phyloP scores from a whole-genome alignment of 2,888 invertebrate genomes.

The Drosophila diplacantha region DNA sequence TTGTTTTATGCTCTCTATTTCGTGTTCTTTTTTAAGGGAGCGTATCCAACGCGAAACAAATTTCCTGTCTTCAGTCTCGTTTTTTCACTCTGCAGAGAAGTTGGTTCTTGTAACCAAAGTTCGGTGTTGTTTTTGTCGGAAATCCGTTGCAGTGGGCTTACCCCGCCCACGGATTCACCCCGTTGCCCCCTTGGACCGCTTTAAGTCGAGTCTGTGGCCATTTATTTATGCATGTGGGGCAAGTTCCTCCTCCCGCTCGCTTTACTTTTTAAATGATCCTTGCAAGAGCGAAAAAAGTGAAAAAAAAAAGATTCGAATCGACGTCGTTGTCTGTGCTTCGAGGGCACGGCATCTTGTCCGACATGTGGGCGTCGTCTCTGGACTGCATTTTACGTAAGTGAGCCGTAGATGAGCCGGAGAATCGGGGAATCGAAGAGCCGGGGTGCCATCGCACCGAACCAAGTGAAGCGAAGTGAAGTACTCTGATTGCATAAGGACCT shows the following conservation, averaged over 20 bases:
- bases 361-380: slow-evolving; percentile 30
- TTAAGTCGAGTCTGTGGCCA: slow-evolving; percentile 50
- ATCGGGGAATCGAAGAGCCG: slow-evolving; percentile 1
- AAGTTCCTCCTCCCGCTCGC: slow-evolving; percentile 39
- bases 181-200: slow-evolving; percentile 27
- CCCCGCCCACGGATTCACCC: slow-evolving; percentile 13
- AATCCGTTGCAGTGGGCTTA: slow-evolving; percentile 33
- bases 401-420: slow-evolving; percentile 21
- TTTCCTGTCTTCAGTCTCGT: slow-evolving; percentile 53
- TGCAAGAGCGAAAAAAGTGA: slow-evolving; percentile 15
- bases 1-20: slow-evolving; percentile 31
- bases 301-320: slow-evolving; percentile 17
- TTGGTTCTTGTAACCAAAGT: slow-evolving; percentile 25
- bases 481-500: slow-evolving; percentile 56
- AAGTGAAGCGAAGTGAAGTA: slow-evolving; percentile 45
- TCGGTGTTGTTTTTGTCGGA: slow-evolving; percentile 32
- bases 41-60: slow-evolving; percentile 50
- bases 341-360: slow-evolving; percentile 19
- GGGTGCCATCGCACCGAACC: slow-evolving; percentile 24
- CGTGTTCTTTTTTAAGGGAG: slow-evolving; percentile 33
- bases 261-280: slow-evolving; percentile 52
- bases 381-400: slow-evolving; percentile 33
- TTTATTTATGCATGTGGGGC: slow-evolving; percentile 61
- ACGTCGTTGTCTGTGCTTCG: slow-evolving; percentile 17
- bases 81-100: slow-evolving; percentile 8